Percentiles rank a stretch among this genome's conserved stretches.
Conservation (phyloP, 1,140 invertebrate genomes). For the Aphis gossypii region DNA sequence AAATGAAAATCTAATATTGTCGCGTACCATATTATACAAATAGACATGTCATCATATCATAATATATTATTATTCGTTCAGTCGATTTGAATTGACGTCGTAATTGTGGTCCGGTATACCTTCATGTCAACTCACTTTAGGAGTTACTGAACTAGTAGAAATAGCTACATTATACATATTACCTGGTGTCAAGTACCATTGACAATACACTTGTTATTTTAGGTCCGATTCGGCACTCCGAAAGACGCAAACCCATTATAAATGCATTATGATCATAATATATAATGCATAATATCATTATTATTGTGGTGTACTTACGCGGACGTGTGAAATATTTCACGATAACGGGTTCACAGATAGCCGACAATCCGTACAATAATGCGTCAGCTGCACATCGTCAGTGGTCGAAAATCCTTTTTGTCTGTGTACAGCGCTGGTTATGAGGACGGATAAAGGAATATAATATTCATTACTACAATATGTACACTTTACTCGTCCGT, state of each 20-base stretch:
- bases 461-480: not conserved
- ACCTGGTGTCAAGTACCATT: not conserved
- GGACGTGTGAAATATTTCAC: conserved; percentile 1
- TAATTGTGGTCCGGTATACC: not conserved
- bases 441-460: not conserved
- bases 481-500: not conserved
- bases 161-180: not conserved
- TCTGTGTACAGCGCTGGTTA: not conserved
- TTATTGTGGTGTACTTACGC: not conserved
- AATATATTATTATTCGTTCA: no score
- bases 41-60: no score
- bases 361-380: not conserved
- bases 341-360: not conserved
- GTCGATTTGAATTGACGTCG: not conserved
- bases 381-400: not conserved
- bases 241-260: not conserved
- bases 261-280: not conserved
- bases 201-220: not conserved
- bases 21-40: no score
- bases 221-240: not conserved
- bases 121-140: no score
- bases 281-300: not conserved
- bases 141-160: no score
- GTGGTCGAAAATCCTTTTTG: conserved; percentile 2
- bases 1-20: no score